Base-by-base conservation (phyloP, 1,140 invertebrate genomes). In the Apis mellifera region DNA sequence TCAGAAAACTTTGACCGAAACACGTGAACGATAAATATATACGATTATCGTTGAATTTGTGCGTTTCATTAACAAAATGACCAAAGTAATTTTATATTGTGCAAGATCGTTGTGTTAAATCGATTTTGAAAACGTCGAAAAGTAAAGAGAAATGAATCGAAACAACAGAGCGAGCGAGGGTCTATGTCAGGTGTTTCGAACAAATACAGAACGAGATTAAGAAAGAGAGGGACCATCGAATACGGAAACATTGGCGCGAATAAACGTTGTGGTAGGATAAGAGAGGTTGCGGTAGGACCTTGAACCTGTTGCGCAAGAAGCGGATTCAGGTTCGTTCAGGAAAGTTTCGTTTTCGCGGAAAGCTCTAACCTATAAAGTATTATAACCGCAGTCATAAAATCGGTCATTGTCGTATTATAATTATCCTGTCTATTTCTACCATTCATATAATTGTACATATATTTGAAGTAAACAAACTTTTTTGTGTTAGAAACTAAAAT, bases 241-340 rank as follows among this genome's bases (percentile, higher is more conserved):
- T 71, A 55, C 57, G 65, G 66, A 74, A 81, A 68, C 50, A 69
- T 42, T 57, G 65, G 7, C 64, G 66, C 64, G 70, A 75, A 78
- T 62, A 74, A 87, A 83, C 59, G 60, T 88, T 87, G 71, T 23
- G 86, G 85, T 88, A 88, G 83, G 86, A 82, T 78, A 32, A 72
- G 71, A 80, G 78, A 80, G 26, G 65, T 88, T 87, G 86, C 50
- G 86, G 86, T 87, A 88, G 86, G 86, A 82, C 86, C 57, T 88
- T 79, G 66, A 70, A 88, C 86, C 86, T 88, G 86, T 88, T 88
- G 86, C 86, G 26, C 78, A 86, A 86, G 80, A 75, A 62, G 66
- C 74, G 17, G 60, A 5, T 50, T 75, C 65, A 15, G 64, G 32
- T 54, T 73, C 8, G 17, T 13, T 13, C 26, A 17, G 57, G 12